Evolutionary conservation across 1,140 invertebrate species (phyloP), one percentile per base, ranked within the genome.

Genomic region (Diploscapter pachys): DNA sequence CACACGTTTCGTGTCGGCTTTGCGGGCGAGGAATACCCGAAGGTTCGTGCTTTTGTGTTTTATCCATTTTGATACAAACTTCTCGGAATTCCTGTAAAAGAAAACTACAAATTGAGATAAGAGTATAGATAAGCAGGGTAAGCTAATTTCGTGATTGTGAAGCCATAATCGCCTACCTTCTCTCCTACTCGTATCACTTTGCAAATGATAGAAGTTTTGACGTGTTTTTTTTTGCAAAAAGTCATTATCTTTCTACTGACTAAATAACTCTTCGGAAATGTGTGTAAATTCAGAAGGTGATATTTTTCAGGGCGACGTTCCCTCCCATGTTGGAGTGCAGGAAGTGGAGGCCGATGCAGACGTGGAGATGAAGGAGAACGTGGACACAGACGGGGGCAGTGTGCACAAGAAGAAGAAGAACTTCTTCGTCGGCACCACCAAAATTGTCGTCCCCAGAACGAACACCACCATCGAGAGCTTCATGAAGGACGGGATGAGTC

Each of bases 401-500:
- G 87, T 89, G 3, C 88, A 89, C 79, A 62, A 61, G 59, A 70
- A 80, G 61, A 72, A 74, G 31, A 89, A 91, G 75, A 91, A 93
- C 76, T 92, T 92, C 82, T 92, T 91, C 86, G 92, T 95, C 69
- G 93, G 73, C 49, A 76, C 75, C 4, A 76, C 90, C 68, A 89
- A 91, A 83, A 89, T 99, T 50, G 92, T 94, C 87, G 92, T 95
- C 4, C 93, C 96, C 0, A 89, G 94, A n/a, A 90, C 90, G 68
- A 90, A 91, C 78, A 93, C 89, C 85, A 93, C 95, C 85, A 89
- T 94, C 55, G 89, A 91, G 69, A 91, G 91, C 3, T 94, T 93
- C 87, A 91, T 96, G 89, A 95, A 95, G 86, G 93, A 96, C 82
- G 93, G 94, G 63, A 93, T 94, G 90, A 91, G 88, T 89, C 81